Base-by-base conservation (phyloP, 1,140 invertebrate species). In the Oncopeltus fasciatus region DNA sequence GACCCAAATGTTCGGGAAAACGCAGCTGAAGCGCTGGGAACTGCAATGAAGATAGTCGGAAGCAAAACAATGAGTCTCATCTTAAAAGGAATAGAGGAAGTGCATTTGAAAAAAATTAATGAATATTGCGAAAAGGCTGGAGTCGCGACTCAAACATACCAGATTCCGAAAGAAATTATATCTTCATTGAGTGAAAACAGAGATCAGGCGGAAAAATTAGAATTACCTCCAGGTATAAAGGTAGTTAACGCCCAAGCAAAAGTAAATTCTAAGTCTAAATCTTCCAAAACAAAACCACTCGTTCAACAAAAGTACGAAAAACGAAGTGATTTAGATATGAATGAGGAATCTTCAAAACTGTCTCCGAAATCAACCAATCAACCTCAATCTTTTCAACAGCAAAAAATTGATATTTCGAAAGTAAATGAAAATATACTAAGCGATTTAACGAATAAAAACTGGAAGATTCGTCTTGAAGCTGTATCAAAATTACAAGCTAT, bases 361-460 rank as follows among this genome's bases (percentile, higher is more conserved):
- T n/a, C n/a, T n/a, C n/a, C n/a, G n/a, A n/a, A n/a, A n/a, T n/a
- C n/a, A n/a, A n/a, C n/a, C n/a, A n/a, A n/a, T n/a, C n/a, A n/a
- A n/a, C n/a, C n/a, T n/a, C n/a, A n/a, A n/a, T n/a, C n/a, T n/a
- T n/a, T n/a, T n/a, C n/a, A n/a, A n/a, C n/a, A 46, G 8, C 44
- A n/a, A 46, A 46, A 46, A 9, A n/a, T 46, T 9, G 44, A 96
- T 71, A 90, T 97, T 57, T 86, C 86, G 62, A 77, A 80, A 68
- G 86, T 97, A 46, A 93, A 90, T 0, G 86, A 90, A 62, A 72
- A 81, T 0, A 72, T 96, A 0, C 73, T 96, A 0, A 82, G 80
- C 44, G 89, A 95, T 73, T 76, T 98, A 62, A 77, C 80, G 27
- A 92, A 96, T 73, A 96, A 95, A 74, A 93, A 95, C 73, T 97